A percentile compares a stretch with the other conserved stretches of the same genome.
Evolutionary conservation across 2,888 invertebrate species (phyloP).

Genomic region (Mamestra brassicae): DNA sequence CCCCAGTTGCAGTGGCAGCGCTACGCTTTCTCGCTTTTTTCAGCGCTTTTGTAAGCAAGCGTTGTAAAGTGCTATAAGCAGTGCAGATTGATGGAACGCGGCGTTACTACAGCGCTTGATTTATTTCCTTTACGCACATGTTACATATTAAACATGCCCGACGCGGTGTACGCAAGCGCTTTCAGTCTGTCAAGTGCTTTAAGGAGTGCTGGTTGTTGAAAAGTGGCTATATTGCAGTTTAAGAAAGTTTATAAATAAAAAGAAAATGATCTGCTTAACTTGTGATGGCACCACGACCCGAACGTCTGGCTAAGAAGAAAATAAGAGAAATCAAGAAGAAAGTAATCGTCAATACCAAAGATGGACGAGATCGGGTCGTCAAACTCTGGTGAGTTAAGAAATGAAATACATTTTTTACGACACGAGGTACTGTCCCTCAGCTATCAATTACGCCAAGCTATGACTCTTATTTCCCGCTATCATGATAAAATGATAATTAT

Average conservation of each 20-base stretch:
- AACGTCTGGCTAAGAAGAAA: not conserved
- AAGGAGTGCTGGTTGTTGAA: not conserved
- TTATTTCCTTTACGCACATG: not conserved
- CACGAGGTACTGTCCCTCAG: not conserved
- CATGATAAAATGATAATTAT: not conserved
- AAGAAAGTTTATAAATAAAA: not conserved
- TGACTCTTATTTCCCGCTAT: not conserved
- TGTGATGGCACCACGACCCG: not conserved
- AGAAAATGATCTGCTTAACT: not conserved
- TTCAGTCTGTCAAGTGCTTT: too few relatives aligned
- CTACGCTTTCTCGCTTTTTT: not conserved
- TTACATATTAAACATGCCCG: not conserved
- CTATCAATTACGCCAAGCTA: not conserved
- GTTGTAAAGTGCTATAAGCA: not conserved
- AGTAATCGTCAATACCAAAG: not conserved
- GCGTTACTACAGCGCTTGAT: not conserved
- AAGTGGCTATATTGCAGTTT: not conserved
- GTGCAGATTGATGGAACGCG: not conserved
- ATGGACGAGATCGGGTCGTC: too few relatives aligned
- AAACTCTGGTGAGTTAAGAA: too few relatives aligned
- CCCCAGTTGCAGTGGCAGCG: not conserved
- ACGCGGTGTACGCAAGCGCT: not conserved
- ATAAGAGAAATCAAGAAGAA: too few relatives aligned
- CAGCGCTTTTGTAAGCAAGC: not conserved
- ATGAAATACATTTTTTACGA: too few relatives aligned